phyloP scores from a whole-genome alignment of 2,888 invertebrate genomes.

The Cataglyphis altisquamis region DNA sequence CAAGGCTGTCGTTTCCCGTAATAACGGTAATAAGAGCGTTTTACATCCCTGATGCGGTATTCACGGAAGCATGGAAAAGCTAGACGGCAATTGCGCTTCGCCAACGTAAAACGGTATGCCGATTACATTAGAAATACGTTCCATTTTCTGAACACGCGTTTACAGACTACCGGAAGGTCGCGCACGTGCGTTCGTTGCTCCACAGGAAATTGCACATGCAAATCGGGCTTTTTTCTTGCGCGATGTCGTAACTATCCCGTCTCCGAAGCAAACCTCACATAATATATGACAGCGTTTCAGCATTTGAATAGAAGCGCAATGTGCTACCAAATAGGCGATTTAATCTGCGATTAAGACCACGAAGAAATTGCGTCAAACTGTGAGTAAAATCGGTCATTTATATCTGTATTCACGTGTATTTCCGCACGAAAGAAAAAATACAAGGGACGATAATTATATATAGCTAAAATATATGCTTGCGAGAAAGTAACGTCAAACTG shows the following conservation, averaged over 20 bases:
- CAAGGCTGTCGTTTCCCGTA: slow-evolving; percentile 70
- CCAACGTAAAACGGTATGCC: slow-evolving; percentile 60
- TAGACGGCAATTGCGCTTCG: slow-evolving; percentile 67
- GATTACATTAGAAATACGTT: slow-evolving; percentile 70
- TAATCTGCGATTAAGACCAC: slow-evolving; percentile 49
- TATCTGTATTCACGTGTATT: not conserved
- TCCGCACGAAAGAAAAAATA: not conserved
- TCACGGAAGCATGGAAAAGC: slow-evolving; percentile 65
- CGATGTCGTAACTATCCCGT: slow-evolving; percentile 45
- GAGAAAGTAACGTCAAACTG: not conserved
- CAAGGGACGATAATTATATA: not conserved
- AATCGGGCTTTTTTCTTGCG: slow-evolving; percentile 62
- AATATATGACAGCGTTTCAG: slow-evolving; percentile 48
- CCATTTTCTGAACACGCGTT: slow-evolving; percentile 63
- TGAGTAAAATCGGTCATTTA: slow-evolving; percentile 1
- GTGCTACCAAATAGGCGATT: slow-evolving; percentile 50
- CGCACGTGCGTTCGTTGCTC: slow-evolving; percentile 65
- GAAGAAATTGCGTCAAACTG: slow-evolving; percentile 47
- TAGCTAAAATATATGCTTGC: not conserved
- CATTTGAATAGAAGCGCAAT: slow-evolving; percentile 45
- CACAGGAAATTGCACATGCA: slow-evolving; percentile 72
- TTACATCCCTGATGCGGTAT: slow-evolving; percentile 60
- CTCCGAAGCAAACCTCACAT: slow-evolving; percentile 47
- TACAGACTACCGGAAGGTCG: slow-evolving; percentile 51
- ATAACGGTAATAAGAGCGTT: slow-evolving; percentile 74